Conservation (phyloP, 2,888 invertebrate genomes). For the Drosophila infuscata region DNA sequence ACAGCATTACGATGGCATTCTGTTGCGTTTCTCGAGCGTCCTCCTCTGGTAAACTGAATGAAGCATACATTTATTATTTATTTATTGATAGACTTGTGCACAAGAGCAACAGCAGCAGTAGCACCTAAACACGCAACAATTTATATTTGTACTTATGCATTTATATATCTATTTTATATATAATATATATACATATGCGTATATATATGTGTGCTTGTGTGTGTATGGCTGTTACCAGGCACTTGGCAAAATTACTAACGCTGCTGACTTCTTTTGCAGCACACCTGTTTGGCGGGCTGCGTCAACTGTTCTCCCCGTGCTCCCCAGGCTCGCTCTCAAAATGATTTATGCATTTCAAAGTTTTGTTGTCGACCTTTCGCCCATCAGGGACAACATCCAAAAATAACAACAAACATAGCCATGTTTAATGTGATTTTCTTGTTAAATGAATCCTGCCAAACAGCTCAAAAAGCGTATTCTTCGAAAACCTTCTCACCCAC, state of each 20-base stretch:
- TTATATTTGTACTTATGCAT: constrained; percentile 15
- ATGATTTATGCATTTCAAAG: constrained; percentile 50
- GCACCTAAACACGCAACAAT: constrained; percentile 12
- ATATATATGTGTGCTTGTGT: neutral
- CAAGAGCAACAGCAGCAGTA: constrained; percentile 40
- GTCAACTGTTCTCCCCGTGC: neutral
- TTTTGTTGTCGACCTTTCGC: constrained; percentile 40
- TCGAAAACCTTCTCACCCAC: constrained; percentile 21
- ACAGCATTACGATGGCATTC: constrained; percentile 19
- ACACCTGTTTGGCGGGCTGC: constrained; percentile 20
- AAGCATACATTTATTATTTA: constrained; percentile 72
- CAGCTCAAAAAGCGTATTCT: constrained; percentile 24
- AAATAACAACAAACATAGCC: neutral
- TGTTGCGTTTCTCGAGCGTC: constrained; percentile 49
- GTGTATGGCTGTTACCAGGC: neutral
- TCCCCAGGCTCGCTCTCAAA: constrained; percentile 3
- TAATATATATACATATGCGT: neutral
- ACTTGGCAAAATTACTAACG: constrained; percentile 38
- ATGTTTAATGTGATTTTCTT: constrained; percentile 52
- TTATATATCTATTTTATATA: neutral
- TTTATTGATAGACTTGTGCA: constrained; percentile 72
- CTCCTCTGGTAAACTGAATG: constrained; percentile 68
- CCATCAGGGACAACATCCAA: constrained; percentile 10
- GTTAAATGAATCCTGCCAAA: constrained; percentile 35
- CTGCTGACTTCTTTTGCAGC: constrained; percentile 31